phyloP scores from a whole-genome alignment of 2,113 vertebrate genomes.

The Cepphus grylle region DNA sequence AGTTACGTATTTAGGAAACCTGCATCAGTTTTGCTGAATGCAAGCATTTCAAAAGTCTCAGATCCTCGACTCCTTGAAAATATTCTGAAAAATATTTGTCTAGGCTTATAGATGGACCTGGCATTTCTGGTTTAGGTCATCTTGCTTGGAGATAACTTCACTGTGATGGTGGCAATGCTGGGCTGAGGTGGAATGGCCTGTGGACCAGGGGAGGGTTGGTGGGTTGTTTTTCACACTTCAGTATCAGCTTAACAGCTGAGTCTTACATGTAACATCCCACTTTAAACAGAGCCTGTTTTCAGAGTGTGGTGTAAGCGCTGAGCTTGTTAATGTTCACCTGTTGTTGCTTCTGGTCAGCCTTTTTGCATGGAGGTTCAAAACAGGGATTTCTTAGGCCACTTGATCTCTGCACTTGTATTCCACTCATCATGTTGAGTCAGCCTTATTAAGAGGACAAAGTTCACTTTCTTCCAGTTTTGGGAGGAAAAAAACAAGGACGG shows the following conservation, averaged over 20 bases:
- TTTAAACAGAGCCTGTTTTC: background rate
- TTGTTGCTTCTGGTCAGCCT: background rate
- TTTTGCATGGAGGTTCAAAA: background rate
- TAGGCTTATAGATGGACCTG: background rate
- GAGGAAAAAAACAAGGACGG: background rate
- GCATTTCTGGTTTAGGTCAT: background rate
- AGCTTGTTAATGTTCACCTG: background rate
- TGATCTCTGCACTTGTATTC: conserved; percentile 4
- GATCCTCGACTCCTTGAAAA: background rate
- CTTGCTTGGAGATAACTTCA: background rate
- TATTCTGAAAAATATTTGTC: background rate
- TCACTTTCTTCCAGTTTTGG: background rate
- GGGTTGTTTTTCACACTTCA: background rate
- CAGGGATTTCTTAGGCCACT: background rate
- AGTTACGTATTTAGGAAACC: background rate
- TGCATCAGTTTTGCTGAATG: background rate
- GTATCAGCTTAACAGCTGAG: background rate
- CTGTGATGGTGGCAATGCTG: background rate
- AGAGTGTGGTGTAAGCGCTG: background rate
- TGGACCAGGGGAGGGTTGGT: background rate
- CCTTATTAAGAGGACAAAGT: background rate
- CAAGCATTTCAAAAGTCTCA: background rate
- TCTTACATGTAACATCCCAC: background rate
- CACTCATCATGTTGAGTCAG: conserved; percentile 14
- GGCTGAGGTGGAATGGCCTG: background rate